Evolutionary conservation across 2,888 invertebrate genomes (phyloP).

Genomic region (Halictus quadricinctus): DNA sequence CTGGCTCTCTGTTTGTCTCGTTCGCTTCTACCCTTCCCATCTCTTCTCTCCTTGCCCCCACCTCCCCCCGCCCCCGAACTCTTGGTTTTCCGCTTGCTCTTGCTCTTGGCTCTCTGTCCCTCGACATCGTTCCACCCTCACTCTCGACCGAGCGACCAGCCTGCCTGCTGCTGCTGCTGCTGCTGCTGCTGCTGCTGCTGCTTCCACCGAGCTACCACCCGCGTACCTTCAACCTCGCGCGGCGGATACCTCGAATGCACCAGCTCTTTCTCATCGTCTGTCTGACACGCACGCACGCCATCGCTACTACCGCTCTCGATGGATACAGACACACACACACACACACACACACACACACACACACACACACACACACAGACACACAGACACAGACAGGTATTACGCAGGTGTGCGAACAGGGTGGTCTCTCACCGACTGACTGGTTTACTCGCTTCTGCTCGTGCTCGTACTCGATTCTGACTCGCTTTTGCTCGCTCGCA

Average conservation of each 20-base stretch:
- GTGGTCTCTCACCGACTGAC: constrained; percentile 9
- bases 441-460: not conserved
- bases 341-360: not conserved
- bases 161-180: constrained; percentile 14
- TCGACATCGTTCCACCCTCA: constrained; percentile 54
- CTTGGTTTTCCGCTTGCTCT: constrained; percentile 55
- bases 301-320: constrained; percentile 57
- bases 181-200: constrained; percentile 3
- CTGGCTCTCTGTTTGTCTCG: constrained; percentile 53
- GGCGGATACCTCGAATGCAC: constrained; percentile 73
- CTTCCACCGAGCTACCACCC: constrained; percentile 65
- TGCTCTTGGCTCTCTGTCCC: constrained; percentile 44
- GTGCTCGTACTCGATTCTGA: not conserved
- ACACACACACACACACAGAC: not conserved
- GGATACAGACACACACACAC: not conserved
- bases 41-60: not conserved
- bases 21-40: constrained; percentile 36
- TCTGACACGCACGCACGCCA: constrained; percentile 78
- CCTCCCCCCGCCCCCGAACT: constrained; percentile 33
- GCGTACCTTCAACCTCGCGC: constrained; percentile 63
- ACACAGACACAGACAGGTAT: constrained; percentile 28
- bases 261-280: constrained; percentile 76
- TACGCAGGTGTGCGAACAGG: constrained; percentile 31
- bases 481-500: not conserved
- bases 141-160: constrained; percentile 56